Base-by-base conservation (phyloP, 2,113 vertebrate genomes). In the Scomber colias region DNA sequence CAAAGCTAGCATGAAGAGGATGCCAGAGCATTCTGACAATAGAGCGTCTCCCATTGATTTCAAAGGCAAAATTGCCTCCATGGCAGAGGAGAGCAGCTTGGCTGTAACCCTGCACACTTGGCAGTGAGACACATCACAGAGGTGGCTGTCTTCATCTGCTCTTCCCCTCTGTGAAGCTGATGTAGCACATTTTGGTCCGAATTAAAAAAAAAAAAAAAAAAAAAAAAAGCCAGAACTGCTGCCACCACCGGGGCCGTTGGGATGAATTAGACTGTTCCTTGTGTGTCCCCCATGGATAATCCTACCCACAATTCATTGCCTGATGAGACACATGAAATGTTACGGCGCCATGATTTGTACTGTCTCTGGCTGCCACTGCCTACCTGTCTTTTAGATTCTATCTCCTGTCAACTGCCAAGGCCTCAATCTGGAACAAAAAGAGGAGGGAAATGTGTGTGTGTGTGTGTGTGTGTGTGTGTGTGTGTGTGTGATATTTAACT, bases 281-380 rank as follows among this genome's bases (percentile, higher is more conserved):
- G 67, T 19, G 15, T 45, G 54, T 31, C 19, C 44, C 61, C 13
- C 11, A 11, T 60, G 21, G 53, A 80, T 67, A 59, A 71, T 59
- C 66, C 46, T 51, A 51, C 66, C 72, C 59, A 66, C 54, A 76
- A 76, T 60, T 82, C 73, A 76, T 11, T 59, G 51, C 24, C 51
- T 46, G 59, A 65, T 35, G 72, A 30, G 17, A 53, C 57, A 62
- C 48, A 55, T 75, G 30, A 81, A 69, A 75, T 74, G 66, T 75
- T 69, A 63, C 40, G 56, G 44, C 2, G 0, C 55, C n/a, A 19
- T 75, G 71, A 66, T 69, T 63, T 61, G 30, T 45, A 48, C 55
- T 24, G 46, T 54, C 45, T 30, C 50, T 49, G 57, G 57, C 70
- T 63, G 51, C 75, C 14, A 21, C 35, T 61, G 16, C 49, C 50